Base-by-base conservation (phyloP, 2,797 vertebrate genomes). In the Poeciliopsis infans region DNA sequence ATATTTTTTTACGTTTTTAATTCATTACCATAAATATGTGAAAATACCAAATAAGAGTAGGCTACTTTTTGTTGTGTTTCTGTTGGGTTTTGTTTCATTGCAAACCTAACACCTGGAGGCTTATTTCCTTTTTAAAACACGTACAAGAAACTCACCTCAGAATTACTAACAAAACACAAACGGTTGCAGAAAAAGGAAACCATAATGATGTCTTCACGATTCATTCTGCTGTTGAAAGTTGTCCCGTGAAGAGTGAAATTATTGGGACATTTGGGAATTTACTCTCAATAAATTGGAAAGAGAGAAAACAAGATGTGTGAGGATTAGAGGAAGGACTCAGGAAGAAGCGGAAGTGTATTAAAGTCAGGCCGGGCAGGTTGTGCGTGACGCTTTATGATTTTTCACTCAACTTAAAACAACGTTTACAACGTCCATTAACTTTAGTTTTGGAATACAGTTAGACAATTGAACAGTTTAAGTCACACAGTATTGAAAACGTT, bases 101-200 rank as follows among this genome's bases (percentile, higher is more conserved):
- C 8, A 41, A 39, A 41, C 36, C 7, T 8, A 41, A 25, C 12
- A 25, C 25, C 23, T 39, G 41, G 64, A 68, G 16, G 20, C 11
- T 10, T 64, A 6, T n/a, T 66, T 39, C 20, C 16, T 39, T 18
- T 39, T 4, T 25, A n/a, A 68, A 68, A 25, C 20, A 39, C 16
- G 31, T 36, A 16, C 20, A 3, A 33, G 15, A 33, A 64, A 53
- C 51, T 53, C 18, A 20, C 59, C 59, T 64, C 1, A 33, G 16
- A 64, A 64, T 12, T 69, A 69, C 66, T 68, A 39, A 68, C 36
- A 39, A 68, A 68, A 68, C 41, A 41, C 64, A 18, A 68, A 68
- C 33, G 31, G 18, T 1, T 41, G 20, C 36, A 64, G 61, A 36
- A 64, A 64, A 64, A 64, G 31, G 1, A 36, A 36, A 36, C 18